Evolutionary conservation across 2,888 invertebrate genomes (phyloP).

Genomic region (Agonopterix alstromeriana): DNA sequence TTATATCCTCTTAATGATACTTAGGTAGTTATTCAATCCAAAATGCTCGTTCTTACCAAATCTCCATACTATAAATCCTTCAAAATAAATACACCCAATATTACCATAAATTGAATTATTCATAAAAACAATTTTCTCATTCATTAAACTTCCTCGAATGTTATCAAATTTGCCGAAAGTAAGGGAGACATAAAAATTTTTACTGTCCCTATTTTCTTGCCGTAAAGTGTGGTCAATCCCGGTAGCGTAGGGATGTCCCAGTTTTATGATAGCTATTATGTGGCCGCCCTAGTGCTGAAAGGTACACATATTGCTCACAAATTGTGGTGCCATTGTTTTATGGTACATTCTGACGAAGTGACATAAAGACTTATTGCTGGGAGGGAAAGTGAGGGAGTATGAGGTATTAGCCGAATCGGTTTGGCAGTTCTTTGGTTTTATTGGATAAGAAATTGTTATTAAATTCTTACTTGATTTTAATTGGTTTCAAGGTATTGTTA

Average conservation of each 20-base stretch:
- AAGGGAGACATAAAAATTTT: slow-evolving; percentile 27
- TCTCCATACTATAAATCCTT: not conserved
- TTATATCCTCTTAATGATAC: no score
- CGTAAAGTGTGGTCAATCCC: slow-evolving; percentile 37
- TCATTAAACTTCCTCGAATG: slow-evolving; percentile 21
- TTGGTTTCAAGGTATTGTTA: no score
- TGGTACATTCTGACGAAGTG: slow-evolving; percentile 12
- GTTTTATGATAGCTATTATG: slow-evolving; percentile 35
- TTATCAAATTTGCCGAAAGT: slow-evolving; percentile 22
- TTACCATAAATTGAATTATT: slow-evolving; percentile 22
- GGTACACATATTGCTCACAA: slow-evolving; percentile 18
- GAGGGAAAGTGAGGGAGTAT: not conserved
- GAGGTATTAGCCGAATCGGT: not conserved
- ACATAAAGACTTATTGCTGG: slow-evolving; percentile 11
- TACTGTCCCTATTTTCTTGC: slow-evolving; percentile 32
- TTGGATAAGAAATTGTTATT: no score
- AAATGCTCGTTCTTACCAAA: no score
- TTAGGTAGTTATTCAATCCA: no score
- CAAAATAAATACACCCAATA: slow-evolving; percentile 2
- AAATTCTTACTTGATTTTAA: no score
- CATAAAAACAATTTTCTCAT: slow-evolving; percentile 29
- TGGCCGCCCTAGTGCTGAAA: slow-evolving; percentile 19
- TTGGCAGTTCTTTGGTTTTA: no score
- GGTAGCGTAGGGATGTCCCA: slow-evolving; percentile 19
- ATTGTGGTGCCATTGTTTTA: slow-evolving; percentile 23